phyloP scores from a whole-genome alignment of 2,113 vertebrate species.

The Oreochromis spilurus region DNA sequence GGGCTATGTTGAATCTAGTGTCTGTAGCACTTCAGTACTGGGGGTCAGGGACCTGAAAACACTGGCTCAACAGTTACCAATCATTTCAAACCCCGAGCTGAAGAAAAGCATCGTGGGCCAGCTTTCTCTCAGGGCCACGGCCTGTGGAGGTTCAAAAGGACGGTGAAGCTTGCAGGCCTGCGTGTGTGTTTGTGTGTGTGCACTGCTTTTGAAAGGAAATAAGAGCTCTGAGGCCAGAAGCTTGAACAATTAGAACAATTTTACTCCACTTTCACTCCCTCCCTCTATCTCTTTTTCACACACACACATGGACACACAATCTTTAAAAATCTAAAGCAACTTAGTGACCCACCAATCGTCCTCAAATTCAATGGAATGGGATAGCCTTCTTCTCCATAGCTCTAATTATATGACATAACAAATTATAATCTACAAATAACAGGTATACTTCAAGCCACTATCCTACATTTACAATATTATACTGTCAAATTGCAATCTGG shows the following conservation, averaged over 20 bases:
- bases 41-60: slow-evolving; percentile 84
- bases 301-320: neutral
- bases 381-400: too few relatives aligned
- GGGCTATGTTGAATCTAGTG: slow-evolving; percentile 88
- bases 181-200: neutral
- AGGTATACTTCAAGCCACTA: neutral
- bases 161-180: slow-evolving; percentile 59
- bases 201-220: slow-evolving; percentile 73
- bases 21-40: slow-evolving; percentile 81
- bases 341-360: neutral
- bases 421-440: neutral
- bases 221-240: slow-evolving; percentile 81
- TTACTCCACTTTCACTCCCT: slow-evolving; percentile 51
- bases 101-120: slow-evolving; percentile 74
- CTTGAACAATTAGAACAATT: slow-evolving; percentile 86
- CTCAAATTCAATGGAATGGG: neutral
- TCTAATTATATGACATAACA: neutral
- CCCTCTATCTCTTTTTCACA: neutral
- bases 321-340: neutral
- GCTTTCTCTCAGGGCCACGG: slow-evolving; percentile 67
- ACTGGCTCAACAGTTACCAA: slow-evolving; percentile 86
- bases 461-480: neutral
- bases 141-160: slow-evolving; percentile 86
- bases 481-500: neutral
- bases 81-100: slow-evolving; percentile 82